phyloP scores from a whole-genome alignment of 2,888 invertebrate genomes.

The Ommatoiulus sabulosus region DNA sequence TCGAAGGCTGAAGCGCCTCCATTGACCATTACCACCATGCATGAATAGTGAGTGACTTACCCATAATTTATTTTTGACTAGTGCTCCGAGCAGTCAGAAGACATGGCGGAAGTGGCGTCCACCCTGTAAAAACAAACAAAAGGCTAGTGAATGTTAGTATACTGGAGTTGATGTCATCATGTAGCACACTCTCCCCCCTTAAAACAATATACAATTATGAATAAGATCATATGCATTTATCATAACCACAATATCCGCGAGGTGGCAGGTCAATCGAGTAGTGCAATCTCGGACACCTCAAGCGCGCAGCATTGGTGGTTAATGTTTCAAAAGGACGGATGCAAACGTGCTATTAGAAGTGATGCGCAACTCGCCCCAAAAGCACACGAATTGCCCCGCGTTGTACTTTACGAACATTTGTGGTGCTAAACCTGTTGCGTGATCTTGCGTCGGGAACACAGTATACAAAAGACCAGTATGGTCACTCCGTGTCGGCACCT shows the following conservation, averaged over 20 bases:
- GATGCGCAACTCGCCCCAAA: no score
- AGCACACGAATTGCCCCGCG: no score
- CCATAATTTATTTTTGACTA: conserved; percentile 8
- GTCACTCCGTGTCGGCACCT: no score
- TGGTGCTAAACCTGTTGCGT: no score
- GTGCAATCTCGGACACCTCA: not conserved
- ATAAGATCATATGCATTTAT: not conserved
- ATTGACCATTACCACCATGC: not conserved
- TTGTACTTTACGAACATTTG: no score
- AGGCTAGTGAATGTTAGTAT: conserved; percentile 13
- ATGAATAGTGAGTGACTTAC: not conserved
- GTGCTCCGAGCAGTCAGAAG: no score
- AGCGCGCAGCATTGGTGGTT: not conserved
- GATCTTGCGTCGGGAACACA: no score
- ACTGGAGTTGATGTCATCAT: not conserved
- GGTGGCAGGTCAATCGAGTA: not conserved
- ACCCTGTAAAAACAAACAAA: not conserved
- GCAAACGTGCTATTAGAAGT: no score
- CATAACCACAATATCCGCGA: not conserved
- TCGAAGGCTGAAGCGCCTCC: not conserved
- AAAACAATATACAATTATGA: not conserved
- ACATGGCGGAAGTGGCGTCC: not conserved
- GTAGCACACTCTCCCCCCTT: not conserved
- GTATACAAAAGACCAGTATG: no score
- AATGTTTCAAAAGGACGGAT: no score